phyloP scores from a whole-genome alignment of 2,113 vertebrate species.

The Irena cyanogastra region DNA sequence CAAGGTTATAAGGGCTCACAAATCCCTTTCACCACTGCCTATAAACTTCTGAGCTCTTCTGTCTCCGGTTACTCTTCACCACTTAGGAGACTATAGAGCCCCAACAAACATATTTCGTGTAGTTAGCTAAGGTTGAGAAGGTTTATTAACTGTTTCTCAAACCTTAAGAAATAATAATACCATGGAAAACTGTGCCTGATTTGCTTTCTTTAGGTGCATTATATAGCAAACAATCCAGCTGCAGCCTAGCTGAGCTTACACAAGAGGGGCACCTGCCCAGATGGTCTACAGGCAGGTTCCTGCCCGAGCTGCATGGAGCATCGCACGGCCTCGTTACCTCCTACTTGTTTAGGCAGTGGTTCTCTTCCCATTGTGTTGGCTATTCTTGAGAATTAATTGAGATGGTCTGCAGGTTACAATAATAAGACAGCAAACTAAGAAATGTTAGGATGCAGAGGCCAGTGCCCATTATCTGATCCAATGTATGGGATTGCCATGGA shows the following conservation, averaged over 20 bases:
- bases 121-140: neutral
- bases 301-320: neutral
- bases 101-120: neutral
- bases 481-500: neutral
- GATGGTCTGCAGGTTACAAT: neutral
- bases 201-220: neutral
- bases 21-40: neutral
- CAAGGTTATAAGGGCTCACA: neutral
- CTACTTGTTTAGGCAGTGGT: neutral
- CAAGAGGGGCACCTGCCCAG: neutral
- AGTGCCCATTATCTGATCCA: neutral
- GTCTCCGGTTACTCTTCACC: neutral
- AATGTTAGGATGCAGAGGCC: neutral
- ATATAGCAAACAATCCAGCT: neutral
- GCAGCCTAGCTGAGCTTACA: neutral
- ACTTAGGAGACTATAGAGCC: neutral
- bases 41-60: neutral
- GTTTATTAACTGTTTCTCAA: neutral
- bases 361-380: neutral
- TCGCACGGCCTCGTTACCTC: accelerated
- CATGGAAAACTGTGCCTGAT: neutral
- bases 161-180: neutral
- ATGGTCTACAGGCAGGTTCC: neutral
- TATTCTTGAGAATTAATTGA: neutral
- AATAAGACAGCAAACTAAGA: neutral